A percentile compares a stretch with the other conserved stretches of the same genome.
Conservation (phyloP, 2,888 invertebrate genomes). For the Leucophenga maculata region DNA sequence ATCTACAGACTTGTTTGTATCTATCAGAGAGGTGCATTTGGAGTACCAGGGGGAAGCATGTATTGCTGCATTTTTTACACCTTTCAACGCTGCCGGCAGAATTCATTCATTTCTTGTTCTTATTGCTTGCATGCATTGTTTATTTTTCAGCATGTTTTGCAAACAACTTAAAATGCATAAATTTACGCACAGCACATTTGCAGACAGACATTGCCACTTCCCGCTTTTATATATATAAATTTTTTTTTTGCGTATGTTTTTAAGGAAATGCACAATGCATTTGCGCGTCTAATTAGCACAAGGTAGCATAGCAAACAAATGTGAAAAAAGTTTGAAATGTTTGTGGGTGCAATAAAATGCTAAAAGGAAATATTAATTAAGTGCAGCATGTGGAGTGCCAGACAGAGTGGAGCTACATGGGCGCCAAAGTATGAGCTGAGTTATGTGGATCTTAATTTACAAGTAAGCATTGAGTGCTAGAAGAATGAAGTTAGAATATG, state of each 20-base stretch:
- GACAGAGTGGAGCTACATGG: neutral
- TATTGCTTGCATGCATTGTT: conserved; percentile 29
- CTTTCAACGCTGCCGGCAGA: conserved; percentile 34
- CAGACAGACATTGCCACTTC: no score
- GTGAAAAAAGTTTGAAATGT: neutral
- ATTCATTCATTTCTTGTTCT: conserved; percentile 28
- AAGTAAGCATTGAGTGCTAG: no score
- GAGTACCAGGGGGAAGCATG: no score
- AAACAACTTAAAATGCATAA: conserved; percentile 21
- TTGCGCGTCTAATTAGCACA: conserved; percentile 16
- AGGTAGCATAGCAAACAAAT: neutral
- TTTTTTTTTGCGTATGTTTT: neutral
- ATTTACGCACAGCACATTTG: conserved; percentile 9
- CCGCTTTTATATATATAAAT: neutral
- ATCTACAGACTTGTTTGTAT: no score
- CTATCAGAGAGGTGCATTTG: no score
- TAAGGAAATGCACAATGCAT: neutral
- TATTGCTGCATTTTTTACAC: conserved; percentile 32
- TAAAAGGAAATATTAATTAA: conserved; percentile 22
- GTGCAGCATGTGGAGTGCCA: neutral
- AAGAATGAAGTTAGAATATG: no score
- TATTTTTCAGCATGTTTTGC: conserved; percentile 17
- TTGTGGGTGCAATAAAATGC: neutral
- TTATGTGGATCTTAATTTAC: neutral
- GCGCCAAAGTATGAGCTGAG: neutral